Conservation (phyloP, 2,888 invertebrate species). For the Microctonus brassicae region DNA sequence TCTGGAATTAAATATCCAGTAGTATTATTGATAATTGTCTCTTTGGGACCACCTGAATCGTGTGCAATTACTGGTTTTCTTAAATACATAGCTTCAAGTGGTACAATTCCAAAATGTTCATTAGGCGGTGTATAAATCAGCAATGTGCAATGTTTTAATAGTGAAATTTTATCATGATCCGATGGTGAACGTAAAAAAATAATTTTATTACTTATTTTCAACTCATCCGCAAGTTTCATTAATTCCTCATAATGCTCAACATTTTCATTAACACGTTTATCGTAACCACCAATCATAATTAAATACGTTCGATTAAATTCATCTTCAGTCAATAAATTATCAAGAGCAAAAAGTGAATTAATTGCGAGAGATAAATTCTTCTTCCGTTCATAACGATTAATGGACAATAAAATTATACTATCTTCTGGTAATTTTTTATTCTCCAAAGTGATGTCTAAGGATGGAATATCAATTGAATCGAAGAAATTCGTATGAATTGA, state of each 20-base stretch:
- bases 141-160: constrained; percentile 83
- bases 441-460: constrained; percentile 72
- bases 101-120: constrained; percentile 99
- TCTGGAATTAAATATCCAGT: constrained; percentile 87
- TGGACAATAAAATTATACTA: constrained; percentile 84
- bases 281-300: constrained; percentile 97
- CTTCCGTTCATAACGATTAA: constrained; percentile 97
- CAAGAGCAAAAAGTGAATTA: constrained; percentile 80
- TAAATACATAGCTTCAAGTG: constrained; percentile 97
- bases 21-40: constrained; percentile 85
- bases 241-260: constrained; percentile 87
- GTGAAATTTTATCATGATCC: constrained; percentile 85
- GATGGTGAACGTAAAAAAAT: constrained; percentile 90
- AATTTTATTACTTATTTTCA: constrained; percentile 80
- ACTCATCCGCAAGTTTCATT: constrained; percentile 74
- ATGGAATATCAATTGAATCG: constrained; percentile 71
- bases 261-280: constrained; percentile 89
- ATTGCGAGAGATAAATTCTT: constrained; percentile 93
- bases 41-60: constrained; percentile 95
- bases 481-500: constrained; percentile 88
- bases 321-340: constrained; percentile 71
- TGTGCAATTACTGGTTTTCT: constrained; percentile 94
- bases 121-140: constrained; percentile 95
- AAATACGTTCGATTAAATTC: constrained; percentile 82
- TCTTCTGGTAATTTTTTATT: constrained; percentile 64